A percentile compares a stretch with the other conserved stretches of the same genome.
These are phyloP conservation scores for Chelonus formosanus DNA, from an alignment of 2,888 invertebrate genomes.

Conservation along the genomic window DNA sequence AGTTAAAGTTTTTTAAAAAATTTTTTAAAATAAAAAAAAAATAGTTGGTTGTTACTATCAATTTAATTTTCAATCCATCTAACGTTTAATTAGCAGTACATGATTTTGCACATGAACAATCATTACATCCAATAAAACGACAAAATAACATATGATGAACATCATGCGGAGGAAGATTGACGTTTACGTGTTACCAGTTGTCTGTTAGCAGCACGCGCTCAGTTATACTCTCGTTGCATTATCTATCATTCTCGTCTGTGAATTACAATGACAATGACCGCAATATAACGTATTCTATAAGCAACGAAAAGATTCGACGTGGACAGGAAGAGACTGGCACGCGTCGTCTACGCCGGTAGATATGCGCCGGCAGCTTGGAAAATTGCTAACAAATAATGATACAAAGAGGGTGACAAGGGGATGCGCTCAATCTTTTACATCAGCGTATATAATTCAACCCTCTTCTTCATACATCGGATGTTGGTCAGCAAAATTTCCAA, in stretches of 20 bases:
- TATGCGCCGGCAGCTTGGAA: constrained; percentile 60
- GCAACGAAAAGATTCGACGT: constrained; percentile 19
- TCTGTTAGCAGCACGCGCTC: constrained; percentile 38
- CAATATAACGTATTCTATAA: constrained; percentile 51
- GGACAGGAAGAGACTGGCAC: constrained; percentile 43
- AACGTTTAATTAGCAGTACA: too few species aligned
- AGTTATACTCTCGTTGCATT: constrained; percentile 43
- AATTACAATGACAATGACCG: constrained; percentile 53
- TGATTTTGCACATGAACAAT: neutral
- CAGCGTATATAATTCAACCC: constrained; percentile 12
- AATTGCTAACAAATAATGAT: constrained; percentile 63
- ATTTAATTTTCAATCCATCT: too few species aligned
- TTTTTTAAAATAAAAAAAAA: too few species aligned
- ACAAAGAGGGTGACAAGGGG: constrained; percentile 40
- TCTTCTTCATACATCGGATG: constrained; percentile 9
- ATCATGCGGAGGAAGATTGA: constrained; percentile 5
- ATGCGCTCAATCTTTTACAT: constrained; percentile 17
- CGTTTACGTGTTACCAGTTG: constrained; percentile 4
- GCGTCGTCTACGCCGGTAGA: constrained; percentile 43
- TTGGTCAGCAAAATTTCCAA: constrained; percentile 19
- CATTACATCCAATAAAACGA: neutral
- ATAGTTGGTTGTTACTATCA: too few species aligned
- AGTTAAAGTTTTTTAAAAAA: too few species aligned
- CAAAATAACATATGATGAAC: constrained; percentile 17
- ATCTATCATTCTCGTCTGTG: constrained; percentile 51